Evolutionary conservation across 2,888 invertebrate genomes (phyloP), one percentile per base, ranked within the genome.

Genomic region (Iselma pallidipennis): DNA sequence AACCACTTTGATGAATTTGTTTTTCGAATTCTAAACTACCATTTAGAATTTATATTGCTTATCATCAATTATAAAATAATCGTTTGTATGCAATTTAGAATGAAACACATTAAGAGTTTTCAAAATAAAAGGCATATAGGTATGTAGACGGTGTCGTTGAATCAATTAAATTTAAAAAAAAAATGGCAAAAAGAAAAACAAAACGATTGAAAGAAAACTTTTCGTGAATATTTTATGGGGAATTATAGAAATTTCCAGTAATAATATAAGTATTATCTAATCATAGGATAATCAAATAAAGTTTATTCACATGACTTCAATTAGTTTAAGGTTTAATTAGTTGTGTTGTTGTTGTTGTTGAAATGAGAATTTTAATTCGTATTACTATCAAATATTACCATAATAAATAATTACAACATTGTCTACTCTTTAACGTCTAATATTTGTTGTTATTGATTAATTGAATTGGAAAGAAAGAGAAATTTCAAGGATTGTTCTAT

Each of bases 401-500:
- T n/a, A n/a, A n/a, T n/a, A n/a, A 29, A 4, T 2, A 29, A 29
- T 29, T 5, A 29, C 10, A 12, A 2, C 12, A 29, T 29, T 29
- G 29, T 29, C 5, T 29, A 2, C 12, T 7, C 29, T 12, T 12
- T 3, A 12, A 29, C 3, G 1, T 29, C 29, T 12, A 10, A 29
- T 14, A 28, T 28, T 26, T 12, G 6, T 26, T 19, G 25, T 25
- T 12, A 50, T 50, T 10, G 31, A 51, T 21, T 52, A 33, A 52
- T 52, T 2, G 31, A 33, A 28, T 33, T 45, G 25, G 12, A 37
- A 6, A 12, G 28, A 58, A 59, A 55, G 42, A 37, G 49, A 37
- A 50, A 50, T 55, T 59, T 54, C 55, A 55, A 59, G 55, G 59
- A n/a, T 42, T 14, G 33, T 37, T 59, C 52, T 58, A 51, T 37